phyloP scores from a whole-genome alignment of 2,113 vertebrate species.

The Malurus melanocephalus region DNA sequence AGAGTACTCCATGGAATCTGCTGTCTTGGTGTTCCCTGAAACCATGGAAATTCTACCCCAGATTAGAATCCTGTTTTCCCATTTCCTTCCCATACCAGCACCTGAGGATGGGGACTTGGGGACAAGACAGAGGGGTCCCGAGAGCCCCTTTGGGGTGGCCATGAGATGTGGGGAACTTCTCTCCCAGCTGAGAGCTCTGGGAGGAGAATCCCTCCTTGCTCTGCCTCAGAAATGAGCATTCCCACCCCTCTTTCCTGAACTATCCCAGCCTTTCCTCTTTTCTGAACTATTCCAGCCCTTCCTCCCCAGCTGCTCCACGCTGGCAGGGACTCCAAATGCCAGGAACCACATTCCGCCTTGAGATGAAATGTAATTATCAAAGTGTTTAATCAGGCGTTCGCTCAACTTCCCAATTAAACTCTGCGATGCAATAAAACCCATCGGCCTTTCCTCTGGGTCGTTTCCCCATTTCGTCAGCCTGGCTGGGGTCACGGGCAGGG shows the following conservation, averaged over 20 bases:
- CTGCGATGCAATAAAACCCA: neutral
- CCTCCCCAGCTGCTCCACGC: accelerated
- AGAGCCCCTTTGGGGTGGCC: neutral
- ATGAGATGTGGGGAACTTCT: neutral
- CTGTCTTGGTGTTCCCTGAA: neutral
- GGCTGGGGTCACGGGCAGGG: neutral
- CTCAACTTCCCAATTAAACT: constrained; percentile 16
- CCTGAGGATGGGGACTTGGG: accelerated
- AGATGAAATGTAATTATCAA: neutral
- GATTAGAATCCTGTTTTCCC: neutral
- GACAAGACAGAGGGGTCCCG: neutral
- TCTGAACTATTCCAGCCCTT: neutral
- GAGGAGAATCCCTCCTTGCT: neutral
- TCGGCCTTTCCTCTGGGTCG: neutral
- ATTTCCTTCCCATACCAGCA: neutral
- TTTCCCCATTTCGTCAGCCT: neutral
- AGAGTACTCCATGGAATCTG: neutral
- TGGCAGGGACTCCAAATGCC: neutral
- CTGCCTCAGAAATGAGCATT: accelerated
- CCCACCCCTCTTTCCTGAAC: neutral
- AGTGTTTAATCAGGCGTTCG: constrained; percentile 20
- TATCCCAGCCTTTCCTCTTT: neutral
- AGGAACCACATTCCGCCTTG: neutral
- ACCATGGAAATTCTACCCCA: neutral
- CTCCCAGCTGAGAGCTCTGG: accelerated